Base-by-base conservation (phyloP, 2,888 invertebrate genomes). In the Rhabditoides inermis region DNA sequence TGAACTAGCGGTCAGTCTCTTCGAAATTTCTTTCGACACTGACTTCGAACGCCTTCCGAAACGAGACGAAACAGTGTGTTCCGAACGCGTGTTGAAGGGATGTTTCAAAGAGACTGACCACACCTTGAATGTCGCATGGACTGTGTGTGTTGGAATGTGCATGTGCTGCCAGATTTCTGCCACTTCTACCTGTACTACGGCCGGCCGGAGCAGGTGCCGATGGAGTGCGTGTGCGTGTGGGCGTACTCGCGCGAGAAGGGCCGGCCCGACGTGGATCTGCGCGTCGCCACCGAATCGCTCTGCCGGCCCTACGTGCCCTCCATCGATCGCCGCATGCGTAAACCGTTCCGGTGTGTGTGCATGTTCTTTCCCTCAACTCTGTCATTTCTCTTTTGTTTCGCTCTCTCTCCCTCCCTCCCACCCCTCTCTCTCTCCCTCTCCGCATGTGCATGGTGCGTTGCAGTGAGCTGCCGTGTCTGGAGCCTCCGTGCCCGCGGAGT, bases 161-260 rank as follows among this genome's bases (percentile, higher is more conserved):
- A 50, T 36, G 28, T 54, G 27, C 32, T 62, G 70, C 20, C 65
- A 74, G 74, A 74, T 53, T 72, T 68, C 51, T 74, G 74, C 54
- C 72, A 73, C 53, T 73, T 64, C 51, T 75, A 63, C 47, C 51
- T 69, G 23, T 57, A 53, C 28, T 41, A 59, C 35, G 56, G 61
- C 22, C 51, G 47, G 3, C 51, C 52, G 2, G 23, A 42, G 12
- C 44, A 49, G 6, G 60, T 70, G 3, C 70, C 74, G 1, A 61
- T 71, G 57, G 64, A 67, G 52, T 74, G 74, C 48, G 51, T 73
- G 10, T 74, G 74, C 48, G 56, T 72, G 50, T 74, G 74, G 74
- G 47, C 49, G 23, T 58, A 51, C 45, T 56, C 56, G 1, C 49
- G 56, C 40, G 63, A 65, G 32, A 51, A 58, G 0, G 45, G 53